These are phyloP conservation scores for Alectura lathami DNA, from an alignment of 2,113 vertebrate genomes.

Conservation along the genomic window DNA sequence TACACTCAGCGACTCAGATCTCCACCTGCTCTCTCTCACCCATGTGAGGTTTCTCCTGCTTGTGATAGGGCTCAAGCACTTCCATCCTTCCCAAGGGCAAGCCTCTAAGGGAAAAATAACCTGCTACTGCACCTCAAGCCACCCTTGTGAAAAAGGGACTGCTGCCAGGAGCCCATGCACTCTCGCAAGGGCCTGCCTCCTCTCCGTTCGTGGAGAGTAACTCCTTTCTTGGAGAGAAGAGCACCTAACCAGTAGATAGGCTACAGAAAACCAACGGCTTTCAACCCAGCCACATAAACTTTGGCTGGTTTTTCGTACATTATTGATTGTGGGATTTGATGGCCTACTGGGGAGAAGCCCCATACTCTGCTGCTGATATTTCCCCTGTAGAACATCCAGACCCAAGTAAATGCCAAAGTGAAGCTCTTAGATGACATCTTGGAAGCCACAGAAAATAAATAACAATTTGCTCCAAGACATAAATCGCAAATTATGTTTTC, in stretches of 20 bases:
- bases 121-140: background rate
- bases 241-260: background rate
- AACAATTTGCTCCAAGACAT: conserved; percentile 43
- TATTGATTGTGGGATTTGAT: background rate
- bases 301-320: background rate
- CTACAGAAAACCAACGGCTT: background rate
- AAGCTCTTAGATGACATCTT: background rate
- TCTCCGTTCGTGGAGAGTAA: background rate
- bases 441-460: background rate
- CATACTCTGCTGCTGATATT: background rate
- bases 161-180: background rate
- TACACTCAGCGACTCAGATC: background rate
- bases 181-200: background rate
- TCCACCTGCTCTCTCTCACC: background rate
- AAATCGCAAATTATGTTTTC: conserved; percentile 32
- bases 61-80: background rate
- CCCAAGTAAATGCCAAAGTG: background rate
- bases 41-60: background rate
- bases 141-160: background rate
- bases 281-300: background rate
- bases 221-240: background rate
- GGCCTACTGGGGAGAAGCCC: background rate
- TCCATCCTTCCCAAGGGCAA: background rate
- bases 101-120: background rate
- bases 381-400: background rate